Base-by-base conservation (phyloP, 2,797 vertebrate genomes). In the Geotrypetes seraphini region DNA sequence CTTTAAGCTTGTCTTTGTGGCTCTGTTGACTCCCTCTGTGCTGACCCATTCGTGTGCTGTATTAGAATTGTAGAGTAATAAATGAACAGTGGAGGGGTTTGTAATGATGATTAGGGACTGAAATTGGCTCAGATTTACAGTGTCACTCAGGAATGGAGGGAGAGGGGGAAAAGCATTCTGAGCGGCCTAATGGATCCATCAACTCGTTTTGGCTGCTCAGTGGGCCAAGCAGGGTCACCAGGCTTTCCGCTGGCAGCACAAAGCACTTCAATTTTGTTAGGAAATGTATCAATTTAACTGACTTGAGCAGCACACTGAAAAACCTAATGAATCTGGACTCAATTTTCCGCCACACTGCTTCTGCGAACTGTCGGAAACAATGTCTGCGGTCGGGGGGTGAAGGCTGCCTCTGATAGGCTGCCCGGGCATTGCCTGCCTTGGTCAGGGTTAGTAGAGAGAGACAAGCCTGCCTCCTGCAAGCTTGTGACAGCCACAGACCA, bases 251-350 rank as follows among this genome's bases (percentile, higher is more conserved):
- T 89, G 88, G 89, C 85, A 91, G 90, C 91, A 93, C 90, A 97
- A 96, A 99, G 92, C 94, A 97, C 95, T 97, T 99, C 95, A 96
- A 97, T 99, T 99, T 99, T 91, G 92, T 97, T 96, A 96, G 95
- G 95, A 97, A 97, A 99, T 97, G 94, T 99, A 97, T 97, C 95
- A 97, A 98, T 97, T 97, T 98, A 97, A 97, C 90, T 87, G 93
- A 97, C 91, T 96, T 89, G 87, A 92, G 92, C 93, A 85, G 89
- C 85, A 86, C 92, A 90, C 88, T 90, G 88, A 85, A 91, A 56
- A 91, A 88, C 25, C 91, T 92, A 97, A 97, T 97, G 93, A 98
- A 98, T 97, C 93, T 95, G 93, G 92, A 97, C 91, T 96, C 94
- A 97, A 98, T 98, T 97, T 98, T 97, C 94, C 93, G 91, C 86